A percentile compares a stretch with the other conserved stretches of the same genome.
phyloP scores from a whole-genome alignment of 2,797 vertebrate species.

The Esox lucius region DNA sequence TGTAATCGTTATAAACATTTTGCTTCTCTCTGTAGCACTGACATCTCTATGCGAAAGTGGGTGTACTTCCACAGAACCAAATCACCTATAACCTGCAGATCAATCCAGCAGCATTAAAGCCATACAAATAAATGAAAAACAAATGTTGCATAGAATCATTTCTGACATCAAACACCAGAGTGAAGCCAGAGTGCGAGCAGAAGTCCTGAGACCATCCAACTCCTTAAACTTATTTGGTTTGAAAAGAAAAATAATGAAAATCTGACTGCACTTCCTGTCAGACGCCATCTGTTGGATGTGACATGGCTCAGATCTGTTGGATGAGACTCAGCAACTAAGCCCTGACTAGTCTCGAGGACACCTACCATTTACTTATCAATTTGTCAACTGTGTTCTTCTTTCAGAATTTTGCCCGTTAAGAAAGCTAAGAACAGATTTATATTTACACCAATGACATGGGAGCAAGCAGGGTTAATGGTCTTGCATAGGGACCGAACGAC shows the following conservation, averaged over 20 bases:
- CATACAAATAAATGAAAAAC: constrained; percentile 18
- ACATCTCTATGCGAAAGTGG: neutral
- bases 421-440: no score
- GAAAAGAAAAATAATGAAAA: constrained; percentile 27
- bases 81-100: constrained; percentile 30
- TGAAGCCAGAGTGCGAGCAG: constrained; percentile 52
- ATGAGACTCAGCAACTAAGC: constrained; percentile 56
- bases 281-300: constrained; percentile 63
- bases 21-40: no score
- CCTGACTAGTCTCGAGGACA: no score
- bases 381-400: no score
- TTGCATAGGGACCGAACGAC: no score
- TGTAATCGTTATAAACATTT: constrained; percentile 14
- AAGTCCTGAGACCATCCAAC: constrained; percentile 70
- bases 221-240: constrained; percentile 55
- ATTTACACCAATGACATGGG: no score
- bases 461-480: no score
- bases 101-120: constrained; percentile 42
- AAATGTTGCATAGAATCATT: constrained; percentile 76
- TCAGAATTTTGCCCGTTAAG: no score
- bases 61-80: constrained; percentile 32
- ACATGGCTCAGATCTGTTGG: constrained; percentile 42
- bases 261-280: neutral
- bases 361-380: no score
- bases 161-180: constrained; percentile 62